A percentile compares a stretch with the other conserved stretches of the same genome.
These are phyloP conservation scores for Chaenodraco wilsoni DNA, from an alignment of 2,797 vertebrate species.

Conservation along the genomic window DNA sequence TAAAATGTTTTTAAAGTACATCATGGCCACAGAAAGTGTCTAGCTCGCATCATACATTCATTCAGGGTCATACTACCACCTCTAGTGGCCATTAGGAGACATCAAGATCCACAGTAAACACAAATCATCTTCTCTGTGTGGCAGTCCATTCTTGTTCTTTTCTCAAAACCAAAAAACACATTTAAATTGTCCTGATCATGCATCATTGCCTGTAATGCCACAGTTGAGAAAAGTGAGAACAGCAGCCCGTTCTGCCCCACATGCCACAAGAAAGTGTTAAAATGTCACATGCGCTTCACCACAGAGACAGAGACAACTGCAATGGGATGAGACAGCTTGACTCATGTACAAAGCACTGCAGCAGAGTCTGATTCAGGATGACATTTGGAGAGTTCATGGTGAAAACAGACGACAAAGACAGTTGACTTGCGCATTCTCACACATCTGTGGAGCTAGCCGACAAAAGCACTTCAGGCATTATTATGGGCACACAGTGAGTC, in stretches of 20 bases:
- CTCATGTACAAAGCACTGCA: conserved; percentile 61
- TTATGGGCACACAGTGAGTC: conserved; percentile 43
- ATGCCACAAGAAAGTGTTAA: conserved; percentile 52
- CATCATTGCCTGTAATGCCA: conserved; percentile 1
- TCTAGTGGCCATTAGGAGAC: not conserved
- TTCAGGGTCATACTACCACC: not conserved
- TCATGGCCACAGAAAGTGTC: not conserved
- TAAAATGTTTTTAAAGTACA: not conserved
- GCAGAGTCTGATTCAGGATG: conserved; percentile 66
- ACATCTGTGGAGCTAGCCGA: conserved; percentile 52
- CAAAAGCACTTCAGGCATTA: conserved; percentile 42
- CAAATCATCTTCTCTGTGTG: not conserved
- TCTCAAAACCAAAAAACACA: not conserved
- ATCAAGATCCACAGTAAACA: not conserved
- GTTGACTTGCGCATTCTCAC: conserved; percentile 51
- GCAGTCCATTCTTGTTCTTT: not conserved
- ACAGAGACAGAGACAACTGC: conserved; percentile 38
- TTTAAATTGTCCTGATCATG: conserved; percentile 16
- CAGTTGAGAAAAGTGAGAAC: conserved; percentile 33
- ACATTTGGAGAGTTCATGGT: conserved; percentile 60
- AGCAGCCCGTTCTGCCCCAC: conserved; percentile 26
- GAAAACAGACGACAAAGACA: conserved; percentile 54
- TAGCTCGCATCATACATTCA: not conserved
- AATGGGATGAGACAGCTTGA: conserved; percentile 66
- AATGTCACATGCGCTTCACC: conserved; percentile 62